Base-by-base conservation (phyloP, 2,888 invertebrate species). In the Hermodice carunculata region DNA sequence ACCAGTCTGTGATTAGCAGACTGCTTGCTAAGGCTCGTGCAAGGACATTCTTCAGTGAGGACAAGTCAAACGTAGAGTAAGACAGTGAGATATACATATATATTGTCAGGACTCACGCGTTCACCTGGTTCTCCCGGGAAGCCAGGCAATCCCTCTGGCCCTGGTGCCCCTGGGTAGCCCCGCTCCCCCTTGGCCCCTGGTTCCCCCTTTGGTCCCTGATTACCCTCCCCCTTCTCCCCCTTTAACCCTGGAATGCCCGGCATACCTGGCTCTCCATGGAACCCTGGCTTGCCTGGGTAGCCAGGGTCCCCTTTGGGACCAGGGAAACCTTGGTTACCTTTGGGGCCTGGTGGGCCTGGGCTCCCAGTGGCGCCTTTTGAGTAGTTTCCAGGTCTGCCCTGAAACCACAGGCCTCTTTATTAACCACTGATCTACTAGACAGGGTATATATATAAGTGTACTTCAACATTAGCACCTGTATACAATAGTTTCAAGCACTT, bases 141-240 rank as follows among this genome's bases (percentile, higher is more conserved):
- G n/a, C 60, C 60, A 11, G 60, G 60, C 52, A 60, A 43, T 14
- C 60, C 60, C 52, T 60, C 60, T 32, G 60, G 60, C 22, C 60
- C 60, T 19, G 51, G 49, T 17, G 26, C 52, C n/a, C 60, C 60
- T 29, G 34, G 40, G 26, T 34, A 42, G 8, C 54, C 54, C 42
- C 26, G 6, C 29, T 54, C 54, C 14, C 54, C 54, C 42, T 54
- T 54, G 24, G 28, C 8, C 24, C 95, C 95, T 84, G 94, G 94
- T 87, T 94, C 94, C 77, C 95, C 95, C 82, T 93, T 93, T 86
- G 94, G 92, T 78, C 95, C 95, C 81, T 93, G 89, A 11, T 19
- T 34, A 29, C 68, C 58, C 96, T 87, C 94, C 93, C 74, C 95
- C 95, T 95, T 71, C 69, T 52, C 73, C 66, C 61, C 74, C 64